A percentile compares a stretch with the other conserved stretches of the same genome.
These are phyloP conservation scores for Meloe dianella DNA, from an alignment of 2,888 invertebrate genomes.

Conservation along the genomic window DNA sequence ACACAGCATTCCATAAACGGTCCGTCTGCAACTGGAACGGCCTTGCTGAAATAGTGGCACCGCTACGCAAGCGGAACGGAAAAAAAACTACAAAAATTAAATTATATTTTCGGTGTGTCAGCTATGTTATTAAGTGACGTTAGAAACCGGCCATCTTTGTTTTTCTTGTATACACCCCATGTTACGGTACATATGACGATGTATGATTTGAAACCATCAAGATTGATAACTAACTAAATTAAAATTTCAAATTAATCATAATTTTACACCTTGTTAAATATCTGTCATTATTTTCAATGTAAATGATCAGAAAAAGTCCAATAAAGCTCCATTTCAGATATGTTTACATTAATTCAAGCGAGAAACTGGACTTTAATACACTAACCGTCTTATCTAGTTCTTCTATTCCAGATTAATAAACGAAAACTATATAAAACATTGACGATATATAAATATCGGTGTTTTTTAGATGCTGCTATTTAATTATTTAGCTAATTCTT, in stretches of 20 bases:
- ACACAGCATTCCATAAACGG: constrained; percentile 28
- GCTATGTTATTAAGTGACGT: constrained; percentile 54
- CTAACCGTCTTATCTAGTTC: too few relatives aligned
- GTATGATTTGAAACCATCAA: constrained; percentile 52
- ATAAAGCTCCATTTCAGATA: too few relatives aligned
- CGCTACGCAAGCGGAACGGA: constrained; percentile 38
- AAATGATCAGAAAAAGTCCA: too few relatives aligned
- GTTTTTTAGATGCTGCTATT: too few relatives aligned
- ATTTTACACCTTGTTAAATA: constrained; percentile 37
- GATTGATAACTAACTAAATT: constrained; percentile 50
- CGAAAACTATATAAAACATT: too few relatives aligned
- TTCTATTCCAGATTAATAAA: too few relatives aligned
- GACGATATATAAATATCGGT: too few relatives aligned
- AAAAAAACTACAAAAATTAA: constrained; percentile 51
- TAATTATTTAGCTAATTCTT: background rate
- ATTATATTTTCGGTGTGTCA: constrained; percentile 57
- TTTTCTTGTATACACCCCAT: constrained; percentile 44
- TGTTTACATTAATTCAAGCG: too few relatives aligned
- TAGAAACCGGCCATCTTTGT: constrained; percentile 49
- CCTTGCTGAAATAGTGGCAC: constrained; percentile 33
- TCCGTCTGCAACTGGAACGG: constrained; percentile 21
- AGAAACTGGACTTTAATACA: too few relatives aligned
- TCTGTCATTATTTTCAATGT: background rate
- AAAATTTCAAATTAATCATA: constrained; percentile 55
- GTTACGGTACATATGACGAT: constrained; percentile 48